These are phyloP conservation scores for Cremastobaeus sp. DNA, from an alignment of 2,888 invertebrate genomes.

Conservation along the genomic window DNA sequence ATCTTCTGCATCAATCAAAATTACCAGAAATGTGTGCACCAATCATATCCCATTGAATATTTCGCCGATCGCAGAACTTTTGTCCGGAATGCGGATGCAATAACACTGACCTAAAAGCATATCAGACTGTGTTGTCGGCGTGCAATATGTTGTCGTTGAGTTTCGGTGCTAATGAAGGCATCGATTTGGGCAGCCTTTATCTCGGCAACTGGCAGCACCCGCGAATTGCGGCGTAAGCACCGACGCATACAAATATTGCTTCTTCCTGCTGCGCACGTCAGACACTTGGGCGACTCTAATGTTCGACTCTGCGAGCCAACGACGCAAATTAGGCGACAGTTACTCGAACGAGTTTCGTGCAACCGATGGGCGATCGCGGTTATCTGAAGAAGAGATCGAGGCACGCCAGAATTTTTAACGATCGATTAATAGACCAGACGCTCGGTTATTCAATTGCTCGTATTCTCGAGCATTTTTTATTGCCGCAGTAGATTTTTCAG, in stretches of 20 bases:
- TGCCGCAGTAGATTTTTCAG: not conserved
- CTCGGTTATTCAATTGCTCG: not conserved
- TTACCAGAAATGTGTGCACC: not conserved
- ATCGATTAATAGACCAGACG: constrained; percentile 4
- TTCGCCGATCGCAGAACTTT: constrained; percentile 7
- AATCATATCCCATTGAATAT: no score
- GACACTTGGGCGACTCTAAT: no score
- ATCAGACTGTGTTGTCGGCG: constrained; percentile 10
- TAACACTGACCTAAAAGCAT: constrained; percentile 36
- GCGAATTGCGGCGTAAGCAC: not conserved
- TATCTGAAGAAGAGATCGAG: not conserved
- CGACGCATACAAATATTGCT: not conserved
- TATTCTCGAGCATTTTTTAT: constrained; percentile 1
- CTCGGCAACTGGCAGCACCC: not conserved
- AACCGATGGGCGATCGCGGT: not conserved
- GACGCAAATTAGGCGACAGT: constrained; percentile 12
- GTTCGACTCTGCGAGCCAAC: not conserved
- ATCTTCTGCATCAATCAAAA: no score
- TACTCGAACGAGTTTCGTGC: constrained; percentile 11
- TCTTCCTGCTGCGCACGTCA: not conserved
- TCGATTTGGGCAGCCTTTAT: constrained; percentile 20
- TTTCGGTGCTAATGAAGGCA: constrained; percentile 40
- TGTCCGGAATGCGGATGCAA: constrained; percentile 47
- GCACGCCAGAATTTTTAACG: constrained; percentile 1
- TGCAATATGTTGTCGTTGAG: constrained; percentile 22